Conservation (phyloP, 2,888 invertebrate species). For the Palloptera scutellata region DNA sequence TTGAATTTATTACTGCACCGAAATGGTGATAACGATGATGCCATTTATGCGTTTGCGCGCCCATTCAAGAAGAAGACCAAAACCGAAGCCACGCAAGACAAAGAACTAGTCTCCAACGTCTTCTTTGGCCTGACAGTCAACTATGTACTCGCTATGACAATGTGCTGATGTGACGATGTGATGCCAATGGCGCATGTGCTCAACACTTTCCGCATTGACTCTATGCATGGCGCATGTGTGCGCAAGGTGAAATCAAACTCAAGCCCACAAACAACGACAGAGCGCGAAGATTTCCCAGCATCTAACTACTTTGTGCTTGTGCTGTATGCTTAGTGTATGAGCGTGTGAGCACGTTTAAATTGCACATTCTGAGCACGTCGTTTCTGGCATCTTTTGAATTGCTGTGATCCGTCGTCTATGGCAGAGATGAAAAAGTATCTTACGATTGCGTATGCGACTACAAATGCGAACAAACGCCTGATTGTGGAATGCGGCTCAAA, state of each 20-base stretch:
- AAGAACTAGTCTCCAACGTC: too few relatives aligned
- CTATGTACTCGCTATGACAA: too few relatives aligned
- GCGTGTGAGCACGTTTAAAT: constrained; percentile 24
- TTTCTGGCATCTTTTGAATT: constrained; percentile 24
- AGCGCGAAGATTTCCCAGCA: too few relatives aligned
- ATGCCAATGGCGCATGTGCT: too few relatives aligned
- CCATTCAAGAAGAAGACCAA: constrained; percentile 7
- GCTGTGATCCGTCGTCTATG: neutral
- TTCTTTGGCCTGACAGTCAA: too few relatives aligned
- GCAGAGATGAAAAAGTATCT: neutral
- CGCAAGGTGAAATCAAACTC: too few relatives aligned
- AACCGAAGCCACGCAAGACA: too few relatives aligned
- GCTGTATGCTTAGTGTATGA: neutral
- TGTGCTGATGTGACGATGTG: too few relatives aligned
- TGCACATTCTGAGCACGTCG: constrained; percentile 33
- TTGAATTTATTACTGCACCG: constrained; percentile 32
- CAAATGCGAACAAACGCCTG: constrained; percentile 17
- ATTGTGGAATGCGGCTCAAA: constrained; percentile 26
- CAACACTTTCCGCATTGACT: too few relatives aligned
- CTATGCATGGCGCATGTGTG: too few relatives aligned
- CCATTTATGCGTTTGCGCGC: constrained; percentile 11
- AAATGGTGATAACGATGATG: constrained; percentile 33
- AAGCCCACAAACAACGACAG: too few relatives aligned
- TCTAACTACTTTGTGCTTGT: too few relatives aligned
- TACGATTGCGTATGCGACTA: neutral